Evolutionary conservation across 2,888 invertebrate genomes (phyloP), one percentile per base, ranked within the genome.

Genomic region (Branchinecta sandiegonensis): DNA sequence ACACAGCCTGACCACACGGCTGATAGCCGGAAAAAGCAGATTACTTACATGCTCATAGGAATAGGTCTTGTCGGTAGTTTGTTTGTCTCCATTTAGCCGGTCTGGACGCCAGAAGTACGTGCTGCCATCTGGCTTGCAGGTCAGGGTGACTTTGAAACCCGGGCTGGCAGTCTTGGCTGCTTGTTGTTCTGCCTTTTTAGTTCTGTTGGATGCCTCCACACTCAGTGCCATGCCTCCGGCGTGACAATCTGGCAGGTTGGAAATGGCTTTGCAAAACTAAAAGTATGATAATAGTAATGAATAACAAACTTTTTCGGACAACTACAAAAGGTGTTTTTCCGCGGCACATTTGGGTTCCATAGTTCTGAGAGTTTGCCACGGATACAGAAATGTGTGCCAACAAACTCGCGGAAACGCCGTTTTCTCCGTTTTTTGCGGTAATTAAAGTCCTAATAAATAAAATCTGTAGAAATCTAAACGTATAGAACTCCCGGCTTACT

Each of bases 21-120:
- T 37, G 37, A 37, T 37, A 37, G 37, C 37, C 37, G 37, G 6
- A 5, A 37, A 37, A 37, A 2, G 2, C 37, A 37, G 37, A 6
- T 37, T 10, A 56, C 56, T 56, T 56, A 56, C 56, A 56, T 56
- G 56, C 56, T 56, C 56, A 56, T 56, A 56, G 17, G 56, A n/a
- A 17, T 56, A 56, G n/a, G 8, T 56, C 17, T 56, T 56, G 1
- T 56, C 10, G 14, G 17, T 56, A 56, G 56, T 56, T 56, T 56
- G 8, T n/a, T 56, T 56, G 17, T 14, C 17, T 14, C 17, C 14
- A 14, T 56, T n/a, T 14, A 14, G 8, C 8, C 17, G 8, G 56
- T n/a, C 17, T 56, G n/a, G n/a, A 14, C 56, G 56, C 56, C 56
- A 56, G 14, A 14, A 17, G 56, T 56, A 56, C 8, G n/a, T 14